A percentile compares a stretch with the other conserved stretches of the same genome.
These are phyloP conservation scores for Struthio camelus DNA, from an alignment of 2,113 vertebrate species.

Conservation along the genomic window DNA sequence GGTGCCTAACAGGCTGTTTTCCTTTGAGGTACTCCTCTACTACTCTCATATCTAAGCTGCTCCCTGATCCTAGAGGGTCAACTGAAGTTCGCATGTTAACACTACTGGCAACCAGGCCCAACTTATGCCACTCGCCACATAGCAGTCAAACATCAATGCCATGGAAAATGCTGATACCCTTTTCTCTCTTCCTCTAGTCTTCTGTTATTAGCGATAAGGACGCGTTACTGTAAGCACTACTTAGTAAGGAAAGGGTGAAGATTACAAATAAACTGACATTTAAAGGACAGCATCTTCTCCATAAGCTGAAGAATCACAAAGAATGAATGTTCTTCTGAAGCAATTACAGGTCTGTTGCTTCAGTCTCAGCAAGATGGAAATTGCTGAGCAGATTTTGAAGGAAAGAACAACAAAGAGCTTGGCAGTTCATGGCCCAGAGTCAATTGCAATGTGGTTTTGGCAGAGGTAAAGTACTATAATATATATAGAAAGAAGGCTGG, in stretches of 20 bases:
- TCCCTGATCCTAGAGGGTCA: neutral
- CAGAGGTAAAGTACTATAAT: neutral
- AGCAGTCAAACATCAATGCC: neutral
- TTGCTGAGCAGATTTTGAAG: neutral
- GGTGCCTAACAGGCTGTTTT: neutral
- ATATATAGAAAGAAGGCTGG: neutral
- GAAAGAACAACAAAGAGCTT: neutral
- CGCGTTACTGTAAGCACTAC: neutral
- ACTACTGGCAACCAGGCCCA: neutral
- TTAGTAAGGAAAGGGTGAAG: neutral
- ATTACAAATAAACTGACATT: neutral
- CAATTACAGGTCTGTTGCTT: neutral
- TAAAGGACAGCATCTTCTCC: neutral
- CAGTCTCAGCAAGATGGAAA: neutral
- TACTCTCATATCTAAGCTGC: neutral
- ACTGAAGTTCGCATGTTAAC: neutral
- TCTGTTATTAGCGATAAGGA: neutral
- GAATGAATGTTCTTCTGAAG: neutral
- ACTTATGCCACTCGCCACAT: neutral
- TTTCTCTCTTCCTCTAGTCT: neutral
- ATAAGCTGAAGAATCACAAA: neutral
- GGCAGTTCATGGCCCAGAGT: neutral
- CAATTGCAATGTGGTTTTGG: neutral
- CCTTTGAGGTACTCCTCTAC: neutral
- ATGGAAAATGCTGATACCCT: neutral